These are phyloP conservation scores for Dicaeum eximium DNA, from an alignment of 2,113 vertebrate genomes.

Conservation along the genomic window DNA sequence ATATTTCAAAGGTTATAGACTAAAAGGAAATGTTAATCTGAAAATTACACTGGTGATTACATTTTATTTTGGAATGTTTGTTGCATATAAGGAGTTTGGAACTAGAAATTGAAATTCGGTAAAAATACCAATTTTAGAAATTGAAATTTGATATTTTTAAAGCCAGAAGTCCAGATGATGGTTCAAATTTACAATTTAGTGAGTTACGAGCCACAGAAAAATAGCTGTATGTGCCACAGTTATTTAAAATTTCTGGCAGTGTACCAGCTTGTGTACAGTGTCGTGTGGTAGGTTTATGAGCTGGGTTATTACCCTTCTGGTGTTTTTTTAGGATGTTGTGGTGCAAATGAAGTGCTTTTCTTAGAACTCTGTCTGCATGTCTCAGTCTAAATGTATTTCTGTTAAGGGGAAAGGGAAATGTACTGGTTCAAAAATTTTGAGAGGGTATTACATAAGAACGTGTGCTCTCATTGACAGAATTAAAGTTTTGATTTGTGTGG, in stretches of 20 bases:
- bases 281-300: background rate
- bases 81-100: background rate
- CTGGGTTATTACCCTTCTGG: background rate
- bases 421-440: background rate
- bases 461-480: background rate
- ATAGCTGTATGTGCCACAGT: background rate
- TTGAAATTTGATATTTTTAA: background rate
- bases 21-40: background rate
- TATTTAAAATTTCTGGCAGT: background rate
- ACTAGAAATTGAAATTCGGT: background rate
- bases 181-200: background rate
- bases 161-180: background rate
- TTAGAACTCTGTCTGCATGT: background rate
- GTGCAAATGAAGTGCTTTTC: background rate
- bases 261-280: background rate
- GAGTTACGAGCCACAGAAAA: background rate
- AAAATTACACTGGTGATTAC: background rate
- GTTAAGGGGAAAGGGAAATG: background rate
- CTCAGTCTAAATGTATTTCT: background rate
- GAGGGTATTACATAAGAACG: background rate
- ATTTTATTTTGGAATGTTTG: background rate
- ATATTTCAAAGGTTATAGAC: background rate
- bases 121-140: background rate
- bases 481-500: background rate
- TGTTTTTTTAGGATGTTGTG: conserved; percentile 12